Conservation (phyloP, 2,113 vertebrate genomes). For the Halichoerus grypus region DNA sequence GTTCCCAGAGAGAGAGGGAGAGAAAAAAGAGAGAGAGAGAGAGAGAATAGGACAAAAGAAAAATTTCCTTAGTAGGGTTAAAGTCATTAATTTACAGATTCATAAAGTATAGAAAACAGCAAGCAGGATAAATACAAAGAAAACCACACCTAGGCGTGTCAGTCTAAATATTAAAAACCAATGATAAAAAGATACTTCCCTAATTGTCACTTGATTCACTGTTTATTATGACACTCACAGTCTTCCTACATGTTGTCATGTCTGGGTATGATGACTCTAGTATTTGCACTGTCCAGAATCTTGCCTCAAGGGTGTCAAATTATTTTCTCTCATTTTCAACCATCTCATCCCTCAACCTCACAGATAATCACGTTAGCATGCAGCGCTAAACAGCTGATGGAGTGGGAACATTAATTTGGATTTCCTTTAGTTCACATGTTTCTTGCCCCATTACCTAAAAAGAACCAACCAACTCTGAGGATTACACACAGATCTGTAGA, state of each 20-base stretch:
- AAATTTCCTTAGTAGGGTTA: neutral
- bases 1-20: neutral
- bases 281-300: slow-evolving; percentile 72
- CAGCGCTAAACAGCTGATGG: neutral
- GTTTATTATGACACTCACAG: slow-evolving; percentile 57
- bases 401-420: slow-evolving; percentile 61
- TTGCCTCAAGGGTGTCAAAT: slow-evolving; percentile 70
- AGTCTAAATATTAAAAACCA: neutral
- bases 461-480: slow-evolving; percentile 41
- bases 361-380: neutral
- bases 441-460: slow-evolving; percentile 66
- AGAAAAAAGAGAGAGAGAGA: neutral
- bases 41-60: neutral
- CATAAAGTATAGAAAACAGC: neutral
- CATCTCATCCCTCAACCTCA: neutral
- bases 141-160: fast-evolving
- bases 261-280: slow-evolving; percentile 51
- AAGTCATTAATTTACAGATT: neutral
- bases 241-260: slow-evolving; percentile 73
- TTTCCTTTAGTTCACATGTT: slow-evolving; percentile 75
- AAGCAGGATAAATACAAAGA: neutral
- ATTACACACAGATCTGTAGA: neutral
- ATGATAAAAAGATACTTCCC: slow-evolving; percentile 59
- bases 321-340: neutral
- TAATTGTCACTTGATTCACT: slow-evolving; percentile 57